These are phyloP conservation scores for Eospalax fontanierii DNA, from an alignment of 2,797 vertebrate species.

Conservation along the genomic window DNA sequence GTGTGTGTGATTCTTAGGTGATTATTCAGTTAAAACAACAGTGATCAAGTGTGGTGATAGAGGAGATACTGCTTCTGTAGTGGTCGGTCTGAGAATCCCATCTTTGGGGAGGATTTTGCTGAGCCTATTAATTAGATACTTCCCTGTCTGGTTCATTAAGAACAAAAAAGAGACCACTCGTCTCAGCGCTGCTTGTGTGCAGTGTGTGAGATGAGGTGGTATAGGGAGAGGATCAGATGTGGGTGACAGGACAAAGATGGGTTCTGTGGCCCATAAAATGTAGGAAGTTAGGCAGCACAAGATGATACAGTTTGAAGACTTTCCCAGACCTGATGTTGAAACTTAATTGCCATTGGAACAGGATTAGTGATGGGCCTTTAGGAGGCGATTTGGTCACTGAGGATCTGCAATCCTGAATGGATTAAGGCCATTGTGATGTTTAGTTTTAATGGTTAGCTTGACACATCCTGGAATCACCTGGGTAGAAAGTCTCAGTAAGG, in stretches of 20 bases:
- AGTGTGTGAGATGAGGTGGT: not conserved
- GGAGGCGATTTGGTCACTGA: not conserved
- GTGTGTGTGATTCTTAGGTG: conserved; percentile 43
- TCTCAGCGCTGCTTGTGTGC: not conserved
- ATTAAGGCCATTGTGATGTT: not conserved
- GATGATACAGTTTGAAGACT: not conserved
- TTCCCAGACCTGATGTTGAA: not conserved
- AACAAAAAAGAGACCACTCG: not conserved
- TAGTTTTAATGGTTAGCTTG: not conserved
- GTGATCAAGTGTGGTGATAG: too few species aligned
- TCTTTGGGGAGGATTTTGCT: not conserved
- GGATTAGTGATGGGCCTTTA: not conserved
- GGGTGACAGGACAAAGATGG: not conserved
- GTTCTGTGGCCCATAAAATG: not conserved
- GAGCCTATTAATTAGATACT: not conserved
- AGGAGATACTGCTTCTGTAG: not conserved
- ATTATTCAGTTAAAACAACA: not conserved
- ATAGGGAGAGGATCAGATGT: not conserved
- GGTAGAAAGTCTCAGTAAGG: not conserved
- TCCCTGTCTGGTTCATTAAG: not conserved
- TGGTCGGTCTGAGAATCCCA: not conserved
- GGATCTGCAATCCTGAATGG: not conserved
- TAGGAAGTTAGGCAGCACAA: not conserved
- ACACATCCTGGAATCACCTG: not conserved
- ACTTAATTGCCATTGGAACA: not conserved